These are phyloP conservation scores for Byasa hedistus DNA, from an alignment of 2,888 invertebrate genomes.

Conservation along the genomic window DNA sequence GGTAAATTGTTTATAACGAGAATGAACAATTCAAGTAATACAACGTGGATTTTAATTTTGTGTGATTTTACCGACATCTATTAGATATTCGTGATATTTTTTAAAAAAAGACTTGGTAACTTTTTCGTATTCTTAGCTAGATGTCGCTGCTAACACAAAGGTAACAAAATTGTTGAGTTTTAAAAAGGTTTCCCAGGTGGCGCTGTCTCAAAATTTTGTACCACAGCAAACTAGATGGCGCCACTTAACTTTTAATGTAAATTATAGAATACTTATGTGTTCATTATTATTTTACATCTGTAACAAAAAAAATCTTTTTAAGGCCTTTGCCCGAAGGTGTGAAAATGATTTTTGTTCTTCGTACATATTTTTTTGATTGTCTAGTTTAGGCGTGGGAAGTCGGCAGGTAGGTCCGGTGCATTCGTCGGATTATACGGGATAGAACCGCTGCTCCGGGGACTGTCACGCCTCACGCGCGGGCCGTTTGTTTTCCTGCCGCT, in stretches of 20 bases:
- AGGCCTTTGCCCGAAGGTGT: conserved; percentile 75
- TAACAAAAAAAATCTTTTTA: conserved; percentile 61
- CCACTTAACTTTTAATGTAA: conserved; percentile 35
- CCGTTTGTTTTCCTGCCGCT: neutral
- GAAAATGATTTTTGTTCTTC: conserved; percentile 75
- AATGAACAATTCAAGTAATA: too few species aligned
- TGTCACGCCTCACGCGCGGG: too few species aligned
- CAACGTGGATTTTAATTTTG: too few species aligned
- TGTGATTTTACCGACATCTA: too few species aligned
- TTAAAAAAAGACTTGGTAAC: too few species aligned
- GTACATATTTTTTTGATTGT: conserved; percentile 46
- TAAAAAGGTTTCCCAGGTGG: conserved; percentile 38
- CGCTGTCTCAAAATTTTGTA: conserved; percentile 28
- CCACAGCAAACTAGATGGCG: conserved; percentile 51
- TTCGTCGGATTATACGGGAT: conserved; percentile 46
- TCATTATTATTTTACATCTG: conserved; percentile 72
- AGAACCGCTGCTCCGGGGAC: conserved; percentile 21
- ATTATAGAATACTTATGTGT: conserved; percentile 58
- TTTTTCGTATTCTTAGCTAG: conserved; percentile 9
- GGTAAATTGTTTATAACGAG: too few species aligned
- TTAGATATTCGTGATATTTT: too few species aligned
- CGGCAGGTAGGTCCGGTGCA: conserved; percentile 49
- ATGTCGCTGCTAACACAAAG: conserved; percentile 30
- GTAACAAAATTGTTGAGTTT: neutral
- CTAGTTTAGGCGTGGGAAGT: conserved; percentile 67